phyloP scores from a whole-genome alignment of 2,888 invertebrate species.

The Fissipunctia ypsillon region DNA sequence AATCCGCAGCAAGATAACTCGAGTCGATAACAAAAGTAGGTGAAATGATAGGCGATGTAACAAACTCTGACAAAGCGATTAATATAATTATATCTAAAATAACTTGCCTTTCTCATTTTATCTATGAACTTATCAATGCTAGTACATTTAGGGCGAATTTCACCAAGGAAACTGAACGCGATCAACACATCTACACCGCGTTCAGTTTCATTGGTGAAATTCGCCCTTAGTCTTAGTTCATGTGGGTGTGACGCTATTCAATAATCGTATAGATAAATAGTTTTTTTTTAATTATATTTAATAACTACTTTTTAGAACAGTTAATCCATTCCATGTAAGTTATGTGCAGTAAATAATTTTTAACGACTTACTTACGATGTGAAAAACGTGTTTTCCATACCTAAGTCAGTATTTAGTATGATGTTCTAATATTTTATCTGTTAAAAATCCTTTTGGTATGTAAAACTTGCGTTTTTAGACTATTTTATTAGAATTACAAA shows the following conservation, averaged over 20 bases:
- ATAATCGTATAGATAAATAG: not conserved
- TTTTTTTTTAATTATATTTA: not conserved
- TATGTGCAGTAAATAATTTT: conserved; percentile 18
- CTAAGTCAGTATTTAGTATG: not conserved
- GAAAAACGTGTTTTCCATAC: conserved; percentile 14
- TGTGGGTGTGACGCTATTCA: conserved; percentile 31
- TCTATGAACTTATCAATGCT: conserved; percentile 33
- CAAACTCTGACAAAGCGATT: conserved; percentile 6
- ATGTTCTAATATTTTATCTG: not conserved
- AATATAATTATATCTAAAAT: conserved; percentile 8
- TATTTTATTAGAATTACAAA: not conserved
- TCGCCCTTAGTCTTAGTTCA: conserved; percentile 51
- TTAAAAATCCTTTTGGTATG: conserved; percentile 6
- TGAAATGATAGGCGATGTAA: conserved; percentile 35
- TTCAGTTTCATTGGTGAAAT: not conserved
- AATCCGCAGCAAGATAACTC: conserved; percentile 41
- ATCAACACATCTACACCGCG: not conserved
- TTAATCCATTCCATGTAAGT: conserved; percentile 48
- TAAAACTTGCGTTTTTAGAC: not conserved
- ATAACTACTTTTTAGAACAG: conserved; percentile 9
- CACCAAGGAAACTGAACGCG: not conserved
- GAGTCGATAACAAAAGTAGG: conserved; percentile 29
- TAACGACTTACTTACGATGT: conserved; percentile 10
- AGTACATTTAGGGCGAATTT: conserved; percentile 20
- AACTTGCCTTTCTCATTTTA: conserved; percentile 30